Evolutionary conservation across 2,888 invertebrate species (phyloP).

Genomic region (Melanchra persicariae): DNA sequence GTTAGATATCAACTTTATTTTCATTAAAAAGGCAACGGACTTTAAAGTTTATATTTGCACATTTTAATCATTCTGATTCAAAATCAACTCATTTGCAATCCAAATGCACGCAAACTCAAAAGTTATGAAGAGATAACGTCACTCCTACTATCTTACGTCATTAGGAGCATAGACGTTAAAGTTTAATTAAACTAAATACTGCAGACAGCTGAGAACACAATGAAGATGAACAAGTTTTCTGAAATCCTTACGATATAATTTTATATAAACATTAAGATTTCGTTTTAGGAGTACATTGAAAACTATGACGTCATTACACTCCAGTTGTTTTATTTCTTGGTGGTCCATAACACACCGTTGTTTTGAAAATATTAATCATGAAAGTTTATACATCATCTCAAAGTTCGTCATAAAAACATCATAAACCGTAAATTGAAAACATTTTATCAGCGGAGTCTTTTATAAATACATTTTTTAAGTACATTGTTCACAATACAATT

Average conservation of each 20-base stretch:
- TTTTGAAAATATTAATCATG: conserved; percentile 49
- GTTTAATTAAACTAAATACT: conserved; percentile 56
- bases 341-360: conserved; percentile 17
- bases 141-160: conserved; percentile 38
- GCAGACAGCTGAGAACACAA: conserved; percentile 32
- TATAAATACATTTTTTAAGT: conserved; percentile 28
- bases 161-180: conserved; percentile 44
- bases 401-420: conserved; percentile 31
- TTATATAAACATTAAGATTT: conserved; percentile 11
- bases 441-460: conserved; percentile 17
- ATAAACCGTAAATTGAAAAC: conserved; percentile 42
- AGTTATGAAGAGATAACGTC: conserved; percentile 51
- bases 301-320: conserved; percentile 22
- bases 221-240: conserved; percentile 28
- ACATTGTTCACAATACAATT: conserved; percentile 17
- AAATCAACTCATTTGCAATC: conserved; percentile 55
- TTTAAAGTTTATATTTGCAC: conserved; percentile 41
- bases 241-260: conserved; percentile 6
- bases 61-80: conserved; percentile 40
- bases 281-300: not conserved
- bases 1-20: conserved; percentile 18
- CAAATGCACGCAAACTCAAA: conserved; percentile 47
- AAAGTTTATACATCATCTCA: conserved; percentile 43
- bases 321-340: conserved; percentile 5
- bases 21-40: conserved; percentile 26